Base-by-base conservation (phyloP, 2,113 vertebrate genomes). In the Agapornis roseicollis region DNA sequence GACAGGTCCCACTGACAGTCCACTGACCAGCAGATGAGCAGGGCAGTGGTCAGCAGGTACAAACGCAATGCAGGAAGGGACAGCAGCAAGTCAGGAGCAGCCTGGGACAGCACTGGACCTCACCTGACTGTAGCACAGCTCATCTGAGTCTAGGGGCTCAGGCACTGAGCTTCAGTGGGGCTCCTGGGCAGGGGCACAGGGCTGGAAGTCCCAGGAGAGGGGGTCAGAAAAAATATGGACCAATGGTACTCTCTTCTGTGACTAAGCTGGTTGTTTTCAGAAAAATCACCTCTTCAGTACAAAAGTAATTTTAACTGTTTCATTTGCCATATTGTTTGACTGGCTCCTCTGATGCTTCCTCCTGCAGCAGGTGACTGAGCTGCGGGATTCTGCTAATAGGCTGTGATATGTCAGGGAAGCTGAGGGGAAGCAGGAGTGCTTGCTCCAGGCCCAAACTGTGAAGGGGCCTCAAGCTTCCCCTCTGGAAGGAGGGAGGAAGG, bases 91-190 rank as follows among this genome's bases (percentile, higher is more conserved):
- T 3, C 61, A 37, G 12, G 33, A 83, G 10, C 28, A 64, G 7
- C 28, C 37, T 74, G 22, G 37, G 25, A 25, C 28, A 35, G 1
- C 6, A 12, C 4, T 47, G 39, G 3, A 3, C 7, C 2, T 2
- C 29, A 11, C 11, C 1, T 77, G 41, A 2, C 28, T 19, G 1
- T 0, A 0, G 4, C 19, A 44, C 20, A 47, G 2, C 13, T 72
- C 17, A 46, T 8, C 20, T 74, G 33, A 13, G 15, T 16, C 19
- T 50, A 23, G 7, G 20, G 8, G 1, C 10, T 79, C 79, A 49
- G 18, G 12, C 6, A n/a, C n/a, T 49, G 47, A 60, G 31, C 8
- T 49, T 37, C 22, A 41, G 22, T 8, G 28, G 3, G 5, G 1
- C 13, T 74, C 18, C 24, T 53, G 56, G 31, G 5, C 15, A 46